Percentiles rank a stretch among this genome's conserved stretches.
Evolutionary conservation across 2,888 invertebrate species (phyloP).

Genomic region (Pandemis corylana): DNA sequence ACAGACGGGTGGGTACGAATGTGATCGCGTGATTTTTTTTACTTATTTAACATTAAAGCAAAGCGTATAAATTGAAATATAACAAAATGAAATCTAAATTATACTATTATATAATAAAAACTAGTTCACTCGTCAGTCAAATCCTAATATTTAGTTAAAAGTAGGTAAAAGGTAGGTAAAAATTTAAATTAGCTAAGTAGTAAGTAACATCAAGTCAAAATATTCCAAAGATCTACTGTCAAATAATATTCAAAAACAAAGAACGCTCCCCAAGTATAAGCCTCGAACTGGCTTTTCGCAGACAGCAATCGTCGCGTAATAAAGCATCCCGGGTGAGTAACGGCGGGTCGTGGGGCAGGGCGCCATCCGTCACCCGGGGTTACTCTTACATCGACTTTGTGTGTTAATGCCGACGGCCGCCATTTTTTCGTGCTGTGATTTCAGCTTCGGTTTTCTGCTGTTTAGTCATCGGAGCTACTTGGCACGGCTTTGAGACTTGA

Average conservation of each 20-base stretch:
- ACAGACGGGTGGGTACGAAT: too few species aligned
- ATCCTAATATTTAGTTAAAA: too few species aligned
- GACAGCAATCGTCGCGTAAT: constrained; percentile 26
- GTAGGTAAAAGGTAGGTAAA: too few species aligned
- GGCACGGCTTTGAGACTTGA: neutral
- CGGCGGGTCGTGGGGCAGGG: constrained; percentile 62
- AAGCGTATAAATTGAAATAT: too few species aligned
- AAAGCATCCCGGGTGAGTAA: constrained; percentile 62
- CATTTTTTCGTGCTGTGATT: constrained; percentile 23
- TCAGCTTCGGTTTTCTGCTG: constrained; percentile 9
- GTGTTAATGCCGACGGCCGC: constrained; percentile 53
- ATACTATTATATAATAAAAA: too few species aligned
- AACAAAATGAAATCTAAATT: too few species aligned
- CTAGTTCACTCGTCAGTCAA: too few species aligned
- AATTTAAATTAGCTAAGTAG: too few species aligned
- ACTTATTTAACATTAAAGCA: too few species aligned
- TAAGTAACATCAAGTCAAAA: neutral
- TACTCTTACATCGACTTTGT: constrained; percentile 59
- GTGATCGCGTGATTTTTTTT: too few species aligned
- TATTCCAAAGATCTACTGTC: neutral
- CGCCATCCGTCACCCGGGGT: constrained; percentile 43
- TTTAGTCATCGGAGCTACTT: neutral
- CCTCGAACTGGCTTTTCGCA: neutral
- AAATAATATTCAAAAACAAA: neutral
- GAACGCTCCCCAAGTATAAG: constrained; percentile 2